Evolutionary conservation across 2,888 invertebrate genomes (phyloP), one percentile per base, ranked within the genome.

Genomic region (Chirona hameri): DNA sequence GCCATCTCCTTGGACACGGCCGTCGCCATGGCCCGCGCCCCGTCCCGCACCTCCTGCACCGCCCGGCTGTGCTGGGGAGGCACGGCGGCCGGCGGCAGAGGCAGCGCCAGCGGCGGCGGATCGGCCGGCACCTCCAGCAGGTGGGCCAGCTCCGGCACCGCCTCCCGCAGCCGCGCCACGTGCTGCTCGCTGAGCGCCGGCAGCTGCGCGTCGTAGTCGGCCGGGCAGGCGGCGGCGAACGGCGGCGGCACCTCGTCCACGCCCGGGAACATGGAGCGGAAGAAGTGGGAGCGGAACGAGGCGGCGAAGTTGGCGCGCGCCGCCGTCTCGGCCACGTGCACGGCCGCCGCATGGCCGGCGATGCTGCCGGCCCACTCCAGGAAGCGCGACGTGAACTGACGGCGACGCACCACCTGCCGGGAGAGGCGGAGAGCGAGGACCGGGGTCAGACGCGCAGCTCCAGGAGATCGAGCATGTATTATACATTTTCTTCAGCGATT

Each of bases 201-300:
- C 84, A 95, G 88, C 76, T 90, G 90, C 29, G 91, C 90, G 87
- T 96, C 95, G 87, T 95, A 95, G n/a, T 91, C 89, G 0, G 92
- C 89, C 0, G 95, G 95, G 83, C 93, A 91, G 87, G 93, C 92
- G 7, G 94, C 95, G 82, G 95, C 96, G 88, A 94, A 98, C 0
- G 92, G 90, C 4, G 94, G 93, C 1, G 96, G 95, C 84, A 93
- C 89, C 86, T 98, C 98, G 82, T 93, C 93, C 90, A 98, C 92
- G 0, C 98, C 98, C 0, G 95, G 95, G 88, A 99, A 99, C 76
- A 99, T 89, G 21, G 92, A 91, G 84, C 92, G 92, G 12, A 99
- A 90, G 85, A 91, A 91, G 86, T 91, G 98, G 0, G 94, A 94
- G 46, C 95, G 94, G 86, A 96, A 94, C 84, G 92, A 90, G 0